A percentile compares a stretch with the other conserved stretches of the same genome.
Evolutionary conservation across 2,113 vertebrate genomes (phyloP).

Genomic region (Hirundichthys speculiger): DNA sequence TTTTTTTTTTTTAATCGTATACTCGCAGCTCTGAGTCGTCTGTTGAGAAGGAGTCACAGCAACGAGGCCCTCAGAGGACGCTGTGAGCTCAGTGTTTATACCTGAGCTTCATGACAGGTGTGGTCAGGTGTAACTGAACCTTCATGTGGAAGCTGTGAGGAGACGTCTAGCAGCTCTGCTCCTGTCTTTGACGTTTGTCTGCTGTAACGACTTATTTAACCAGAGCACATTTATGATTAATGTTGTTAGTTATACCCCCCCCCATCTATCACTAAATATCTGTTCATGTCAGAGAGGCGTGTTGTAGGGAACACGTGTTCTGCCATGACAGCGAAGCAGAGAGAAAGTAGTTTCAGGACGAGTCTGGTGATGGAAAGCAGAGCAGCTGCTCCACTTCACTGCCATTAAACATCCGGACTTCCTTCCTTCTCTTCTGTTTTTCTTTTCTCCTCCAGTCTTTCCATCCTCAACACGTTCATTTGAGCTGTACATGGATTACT

Average conservation of each 20-base stretch:
- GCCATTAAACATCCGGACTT: constrained; percentile 47
- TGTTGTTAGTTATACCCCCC: background rate
- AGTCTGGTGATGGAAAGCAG: constrained; percentile 53
- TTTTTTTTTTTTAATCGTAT: too few species aligned
- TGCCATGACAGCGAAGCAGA: constrained; percentile 29
- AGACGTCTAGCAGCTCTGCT: too few species aligned
- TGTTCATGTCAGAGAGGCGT: background rate
- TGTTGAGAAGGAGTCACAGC: background rate
- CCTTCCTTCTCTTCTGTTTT: constrained; percentile 15
- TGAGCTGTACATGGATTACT: too few species aligned
- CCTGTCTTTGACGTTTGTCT: too few species aligned
- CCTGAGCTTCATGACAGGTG: background rate
- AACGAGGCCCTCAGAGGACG: background rate
- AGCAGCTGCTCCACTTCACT: constrained; percentile 27
- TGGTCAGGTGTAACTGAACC: background rate
- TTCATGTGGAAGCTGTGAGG: too few species aligned
- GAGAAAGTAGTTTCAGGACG: constrained; percentile 12
- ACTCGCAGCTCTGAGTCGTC: too few species aligned
- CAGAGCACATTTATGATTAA: too few species aligned
- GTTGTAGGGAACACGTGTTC: constrained; percentile 35
- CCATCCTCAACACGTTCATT: background rate
- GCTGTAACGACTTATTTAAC: too few species aligned
- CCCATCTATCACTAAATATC: background rate
- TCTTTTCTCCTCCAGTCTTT: background rate
- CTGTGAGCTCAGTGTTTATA: background rate